phyloP scores from a whole-genome alignment of 2,888 invertebrate species.

The Synergus japonicus region DNA sequence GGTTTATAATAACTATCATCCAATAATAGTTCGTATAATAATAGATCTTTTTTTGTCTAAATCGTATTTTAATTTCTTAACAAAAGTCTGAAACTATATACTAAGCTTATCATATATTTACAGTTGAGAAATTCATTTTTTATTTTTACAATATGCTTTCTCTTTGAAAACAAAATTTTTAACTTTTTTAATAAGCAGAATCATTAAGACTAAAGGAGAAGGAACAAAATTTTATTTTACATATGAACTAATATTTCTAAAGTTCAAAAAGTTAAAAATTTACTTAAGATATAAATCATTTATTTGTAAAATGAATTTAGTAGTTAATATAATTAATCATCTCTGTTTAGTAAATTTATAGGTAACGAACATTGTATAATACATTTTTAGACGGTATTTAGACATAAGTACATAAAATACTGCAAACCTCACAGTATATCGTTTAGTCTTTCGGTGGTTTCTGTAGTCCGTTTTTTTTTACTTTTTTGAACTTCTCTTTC shows the following conservation, averaged over 20 bases:
- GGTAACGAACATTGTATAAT: conserved; percentile 18
- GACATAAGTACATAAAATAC: conserved; percentile 7
- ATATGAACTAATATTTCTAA: not conserved
- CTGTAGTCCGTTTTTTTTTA: not conserved
- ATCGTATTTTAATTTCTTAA: not conserved
- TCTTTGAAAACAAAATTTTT: not conserved
- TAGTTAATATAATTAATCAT: conserved; percentile 8
- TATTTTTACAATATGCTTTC: not conserved
- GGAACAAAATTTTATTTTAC: not conserved
- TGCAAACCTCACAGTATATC: conserved; percentile 13
- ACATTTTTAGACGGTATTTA: conserved; percentile 34
- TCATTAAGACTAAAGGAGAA: not conserved
- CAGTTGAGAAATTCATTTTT: not conserved
- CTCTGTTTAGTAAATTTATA: conserved; percentile 20
- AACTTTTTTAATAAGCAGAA: not conserved
- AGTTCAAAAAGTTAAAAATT: not conserved
- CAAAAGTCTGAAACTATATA: not conserved
- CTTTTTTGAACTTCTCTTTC: conserved; percentile 6
- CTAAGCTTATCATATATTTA: conserved; percentile 6
- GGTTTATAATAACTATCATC: too few species aligned
- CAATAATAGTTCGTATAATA: too few species aligned
- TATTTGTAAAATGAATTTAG: conserved; percentile 21
- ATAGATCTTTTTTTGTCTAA: not conserved
- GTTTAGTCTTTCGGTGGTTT: not conserved
- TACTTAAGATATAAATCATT: conserved; percentile 23